Evolutionary conservation across 2,797 vertebrate genomes (phyloP), one percentile per base, ranked within the genome.

Genomic region (Notoglanidium macrostoma): DNA sequence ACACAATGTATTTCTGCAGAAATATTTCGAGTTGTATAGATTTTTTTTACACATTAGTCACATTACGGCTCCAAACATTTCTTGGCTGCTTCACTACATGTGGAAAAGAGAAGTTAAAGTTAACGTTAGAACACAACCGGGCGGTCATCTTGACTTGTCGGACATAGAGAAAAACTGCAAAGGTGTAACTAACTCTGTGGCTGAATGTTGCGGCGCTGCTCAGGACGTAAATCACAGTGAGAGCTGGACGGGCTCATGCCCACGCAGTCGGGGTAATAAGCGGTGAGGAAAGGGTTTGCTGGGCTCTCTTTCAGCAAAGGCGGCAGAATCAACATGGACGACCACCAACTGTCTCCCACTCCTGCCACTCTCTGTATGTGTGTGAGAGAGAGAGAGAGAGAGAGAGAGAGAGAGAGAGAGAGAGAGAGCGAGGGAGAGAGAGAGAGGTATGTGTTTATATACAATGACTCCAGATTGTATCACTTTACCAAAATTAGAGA

Each of bases 231-330:
- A 91, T 97, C 95, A 7, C 93, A 89, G 88, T 88, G 93, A 88
- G 94, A 96, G 63, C 97, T 97, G 5, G 98, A 98, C 0, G 98
- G 98, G 93, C 98, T 99, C 98, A 99, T 99, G 82, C 98, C 98
- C 85, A 99, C 98, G n/a, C 98, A 99, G 96, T 99, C 98, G 0
- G 98, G 98, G 92, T 99, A 99, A 94, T 99, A 99, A 9, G 98
- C 97, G 4, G 95, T 93, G 14, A 99, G 96, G 93, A 99, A 97
- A 8, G 97, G 97, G 65, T 96, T 96, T 78, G 98, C 98, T 10
- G 98, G 97, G 67, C 98, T 99, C 89, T 98, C 97, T 93, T 99
- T 99, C 86, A 99, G 95, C 94, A 99, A 91, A 17, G 98, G 98
- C 1, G 98, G 98, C 86, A 99, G 93, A 92, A 99, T 98, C 91